Percentiles rank a stretch among this genome's conserved stretches.
phyloP scores from a whole-genome alignment of 2,113 vertebrate genomes.

The Nansenia antarctica region DNA sequence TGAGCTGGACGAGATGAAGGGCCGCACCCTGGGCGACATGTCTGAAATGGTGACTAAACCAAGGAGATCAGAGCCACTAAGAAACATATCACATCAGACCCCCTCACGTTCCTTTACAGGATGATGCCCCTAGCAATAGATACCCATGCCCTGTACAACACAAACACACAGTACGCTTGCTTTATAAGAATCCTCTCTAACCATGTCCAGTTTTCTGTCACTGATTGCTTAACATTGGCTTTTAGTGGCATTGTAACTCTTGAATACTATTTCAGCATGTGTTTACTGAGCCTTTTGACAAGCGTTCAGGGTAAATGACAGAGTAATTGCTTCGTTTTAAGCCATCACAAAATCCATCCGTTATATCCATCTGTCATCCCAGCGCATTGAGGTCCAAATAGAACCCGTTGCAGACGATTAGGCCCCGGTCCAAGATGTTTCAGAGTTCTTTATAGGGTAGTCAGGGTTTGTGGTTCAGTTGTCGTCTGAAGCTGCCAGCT shows the following conservation, averaged over 20 bases:
- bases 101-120: not conserved
- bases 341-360: not conserved
- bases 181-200: not conserved
- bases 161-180: not conserved
- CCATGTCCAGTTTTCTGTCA: not conserved
- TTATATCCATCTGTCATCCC: constrained; percentile 11
- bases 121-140: not conserved
- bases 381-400: constrained; percentile 6
- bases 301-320: not conserved
- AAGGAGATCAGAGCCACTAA: not conserved
- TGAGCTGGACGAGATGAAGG: constrained; percentile 94
- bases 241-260: not conserved
- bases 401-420: constrained; percentile 4
- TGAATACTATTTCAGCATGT: not conserved
- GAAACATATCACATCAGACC: not conserved
- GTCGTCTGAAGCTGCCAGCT: constrained; percentile 19
- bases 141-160: not conserved
- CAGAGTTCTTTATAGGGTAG: not conserved
- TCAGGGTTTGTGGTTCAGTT: not conserved
- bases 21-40: constrained; percentile 91
- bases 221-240: not conserved
- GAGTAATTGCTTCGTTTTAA: not conserved
- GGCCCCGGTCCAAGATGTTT: constrained; percentile 10
- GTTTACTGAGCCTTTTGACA: not conserved
- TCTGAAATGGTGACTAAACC: constrained; percentile 88